These are phyloP conservation scores for Campoplex capitator DNA, from an alignment of 2,888 invertebrate species.

Conservation along the genomic window DNA sequence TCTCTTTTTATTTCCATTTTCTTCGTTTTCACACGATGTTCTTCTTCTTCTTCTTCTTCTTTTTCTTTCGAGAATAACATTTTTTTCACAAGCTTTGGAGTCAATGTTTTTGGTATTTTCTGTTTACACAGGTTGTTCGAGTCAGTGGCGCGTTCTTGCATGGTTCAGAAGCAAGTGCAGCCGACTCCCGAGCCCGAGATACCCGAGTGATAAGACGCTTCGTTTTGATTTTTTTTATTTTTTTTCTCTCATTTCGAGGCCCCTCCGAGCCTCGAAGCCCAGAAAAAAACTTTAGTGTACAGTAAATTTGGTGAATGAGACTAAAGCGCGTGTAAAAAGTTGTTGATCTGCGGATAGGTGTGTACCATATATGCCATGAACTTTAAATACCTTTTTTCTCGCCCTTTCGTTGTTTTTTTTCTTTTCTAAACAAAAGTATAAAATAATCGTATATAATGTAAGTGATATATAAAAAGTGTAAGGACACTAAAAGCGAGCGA, in stretches of 20 bases:
- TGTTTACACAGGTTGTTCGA: constrained; percentile 92
- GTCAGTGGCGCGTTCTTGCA: constrained; percentile 98
- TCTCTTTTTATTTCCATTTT: neutral
- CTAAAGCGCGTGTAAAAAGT: constrained; percentile 83
- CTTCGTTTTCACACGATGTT: neutral
- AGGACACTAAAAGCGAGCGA: constrained; percentile 64
- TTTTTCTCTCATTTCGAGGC: constrained; percentile 50
- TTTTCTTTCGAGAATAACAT: neutral
- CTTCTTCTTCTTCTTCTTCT: neutral
- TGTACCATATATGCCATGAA: constrained; percentile 80
- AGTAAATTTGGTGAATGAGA: constrained; percentile 78
- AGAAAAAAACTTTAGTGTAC: constrained; percentile 78
- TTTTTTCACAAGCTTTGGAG: neutral
- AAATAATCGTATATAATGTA: constrained; percentile 76
- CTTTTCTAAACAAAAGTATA: constrained; percentile 74
- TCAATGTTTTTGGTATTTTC: constrained; percentile 59
- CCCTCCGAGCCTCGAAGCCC: neutral
- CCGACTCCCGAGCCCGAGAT: constrained; percentile 88
- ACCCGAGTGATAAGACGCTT: constrained; percentile 87
- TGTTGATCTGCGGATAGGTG: constrained; percentile 82
- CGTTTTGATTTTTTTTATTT: constrained; percentile 73
- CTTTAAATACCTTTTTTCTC: constrained; percentile 73
- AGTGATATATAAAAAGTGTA: constrained; percentile 74
- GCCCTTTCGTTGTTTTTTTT: constrained; percentile 67
- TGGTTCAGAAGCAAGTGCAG: constrained; percentile 92